phyloP scores from a whole-genome alignment of 2,888 invertebrate species.

The Barypeithes pellucidus region DNA sequence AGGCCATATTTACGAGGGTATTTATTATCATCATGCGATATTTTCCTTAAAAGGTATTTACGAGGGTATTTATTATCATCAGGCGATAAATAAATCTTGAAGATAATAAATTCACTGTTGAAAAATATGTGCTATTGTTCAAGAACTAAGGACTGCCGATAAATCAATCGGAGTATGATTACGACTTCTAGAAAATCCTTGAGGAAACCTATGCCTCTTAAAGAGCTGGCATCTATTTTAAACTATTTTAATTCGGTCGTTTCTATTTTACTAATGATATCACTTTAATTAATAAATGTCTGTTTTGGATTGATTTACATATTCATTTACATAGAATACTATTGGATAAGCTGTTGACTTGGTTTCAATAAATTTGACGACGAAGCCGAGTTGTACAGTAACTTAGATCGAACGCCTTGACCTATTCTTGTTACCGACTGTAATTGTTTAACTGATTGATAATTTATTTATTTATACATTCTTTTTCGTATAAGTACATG shows the following conservation, averaged over 20 bases:
- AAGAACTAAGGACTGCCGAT: too few species aligned
- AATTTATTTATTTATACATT: constrained; percentile 5
- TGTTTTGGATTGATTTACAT: constrained; percentile 18
- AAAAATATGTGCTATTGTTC: too few species aligned
- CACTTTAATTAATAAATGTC: constrained; percentile 26
- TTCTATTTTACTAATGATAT: not conserved
- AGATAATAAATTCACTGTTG: too few species aligned
- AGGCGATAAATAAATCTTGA: too few species aligned
- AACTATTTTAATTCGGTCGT: constrained; percentile 1
- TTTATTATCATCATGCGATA: too few species aligned
- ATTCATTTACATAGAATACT: constrained; percentile 19
- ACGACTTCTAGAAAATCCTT: too few species aligned
- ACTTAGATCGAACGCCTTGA: constrained; percentile 11
- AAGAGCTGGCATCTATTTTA: not conserved
- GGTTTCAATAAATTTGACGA: constrained; percentile 14
- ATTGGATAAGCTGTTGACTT: constrained; percentile 5
- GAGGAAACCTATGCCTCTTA: too few species aligned
- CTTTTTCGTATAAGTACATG: not conserved
- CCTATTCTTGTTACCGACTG: constrained; percentile 6
- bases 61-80: too few species aligned
- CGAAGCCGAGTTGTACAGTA: constrained; percentile 17
- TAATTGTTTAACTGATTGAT: constrained; percentile 15
- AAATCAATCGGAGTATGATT: too few species aligned
- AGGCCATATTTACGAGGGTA: too few species aligned
- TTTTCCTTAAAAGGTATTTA: too few species aligned